Conservation (phyloP, 2,888 invertebrate species). For the Lydus trimaculatus region DNA sequence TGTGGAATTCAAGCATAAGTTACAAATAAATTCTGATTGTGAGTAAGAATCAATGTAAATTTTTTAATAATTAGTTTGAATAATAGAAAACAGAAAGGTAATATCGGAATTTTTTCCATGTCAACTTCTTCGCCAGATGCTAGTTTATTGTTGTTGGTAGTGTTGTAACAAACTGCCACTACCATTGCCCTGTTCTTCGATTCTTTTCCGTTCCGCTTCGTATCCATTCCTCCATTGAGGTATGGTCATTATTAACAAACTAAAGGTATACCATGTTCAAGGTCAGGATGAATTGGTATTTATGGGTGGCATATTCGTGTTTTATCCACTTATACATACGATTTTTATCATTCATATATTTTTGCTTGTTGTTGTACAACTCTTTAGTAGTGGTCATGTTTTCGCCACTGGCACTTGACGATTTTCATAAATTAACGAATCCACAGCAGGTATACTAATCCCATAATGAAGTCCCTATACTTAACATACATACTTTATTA, state of each 20-base stretch:
- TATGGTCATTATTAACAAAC: background rate
- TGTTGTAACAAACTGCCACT: background rate
- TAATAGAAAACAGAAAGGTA: background rate
- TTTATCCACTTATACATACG: constrained; percentile 14
- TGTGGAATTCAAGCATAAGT: background rate
- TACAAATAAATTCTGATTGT: background rate
- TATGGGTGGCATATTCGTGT: too few species aligned
- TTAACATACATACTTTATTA: background rate
- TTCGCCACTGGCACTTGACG: background rate
- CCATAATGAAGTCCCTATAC: background rate
- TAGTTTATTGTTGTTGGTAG: background rate
- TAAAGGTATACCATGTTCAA: constrained; percentile 6
- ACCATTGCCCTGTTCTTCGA: constrained; percentile 1
- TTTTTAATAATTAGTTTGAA: background rate
- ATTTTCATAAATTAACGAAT: background rate
- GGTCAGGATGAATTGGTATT: constrained; percentile 25
- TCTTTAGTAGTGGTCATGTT: constrained; percentile 3
- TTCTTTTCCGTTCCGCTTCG: background rate
- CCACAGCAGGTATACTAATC: background rate
- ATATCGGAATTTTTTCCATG: background rate
- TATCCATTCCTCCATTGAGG: constrained; percentile 2
- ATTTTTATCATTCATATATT: background rate
- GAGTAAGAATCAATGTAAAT: background rate
- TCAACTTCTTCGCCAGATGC: background rate
- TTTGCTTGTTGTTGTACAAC: background rate